These are phyloP conservation scores for Anastrepha ludens DNA, from an alignment of 1,140 invertebrate genomes.

Conservation along the genomic window DNA sequence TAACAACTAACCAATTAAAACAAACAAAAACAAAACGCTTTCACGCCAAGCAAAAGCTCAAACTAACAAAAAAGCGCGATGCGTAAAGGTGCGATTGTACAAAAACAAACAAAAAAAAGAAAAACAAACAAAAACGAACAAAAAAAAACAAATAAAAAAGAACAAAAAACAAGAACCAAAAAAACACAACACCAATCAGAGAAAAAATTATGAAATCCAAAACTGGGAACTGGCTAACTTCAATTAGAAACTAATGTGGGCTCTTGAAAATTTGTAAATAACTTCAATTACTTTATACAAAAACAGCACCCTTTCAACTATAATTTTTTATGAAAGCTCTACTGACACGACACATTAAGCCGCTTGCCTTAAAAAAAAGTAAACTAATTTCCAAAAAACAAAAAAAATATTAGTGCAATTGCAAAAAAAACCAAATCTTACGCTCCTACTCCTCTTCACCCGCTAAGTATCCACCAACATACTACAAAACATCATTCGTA, in stretches of 20 bases:
- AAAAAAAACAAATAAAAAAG: neutral
- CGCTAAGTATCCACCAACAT: neutral
- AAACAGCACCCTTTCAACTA: neutral
- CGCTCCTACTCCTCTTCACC: neutral
- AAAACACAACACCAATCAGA: no score
- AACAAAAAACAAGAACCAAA: neutral
- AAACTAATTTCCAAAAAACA: neutral
- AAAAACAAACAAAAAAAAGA: neutral
- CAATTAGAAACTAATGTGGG: neutral
- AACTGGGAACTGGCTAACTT: constrained; percentile 16
- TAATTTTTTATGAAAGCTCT: neutral
- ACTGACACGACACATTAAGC: neutral
- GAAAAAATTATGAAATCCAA: neutral
- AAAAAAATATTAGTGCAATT: neutral
- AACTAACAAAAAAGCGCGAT: constrained; percentile 10
- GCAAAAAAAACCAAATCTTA: no score
- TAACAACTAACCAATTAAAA: constrained; percentile 53
- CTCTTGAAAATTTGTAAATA: neutral
- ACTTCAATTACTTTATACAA: neutral
- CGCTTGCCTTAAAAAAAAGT: no score
- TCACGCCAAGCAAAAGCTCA: constrained; percentile 56
- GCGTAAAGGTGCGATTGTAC: constrained; percentile 25
- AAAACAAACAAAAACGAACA: neutral
- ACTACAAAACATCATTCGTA: neutral
- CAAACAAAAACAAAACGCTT: constrained; percentile 56